Conservation (phyloP, 2,113 vertebrate species). For the Catagonus wagneri region DNA sequence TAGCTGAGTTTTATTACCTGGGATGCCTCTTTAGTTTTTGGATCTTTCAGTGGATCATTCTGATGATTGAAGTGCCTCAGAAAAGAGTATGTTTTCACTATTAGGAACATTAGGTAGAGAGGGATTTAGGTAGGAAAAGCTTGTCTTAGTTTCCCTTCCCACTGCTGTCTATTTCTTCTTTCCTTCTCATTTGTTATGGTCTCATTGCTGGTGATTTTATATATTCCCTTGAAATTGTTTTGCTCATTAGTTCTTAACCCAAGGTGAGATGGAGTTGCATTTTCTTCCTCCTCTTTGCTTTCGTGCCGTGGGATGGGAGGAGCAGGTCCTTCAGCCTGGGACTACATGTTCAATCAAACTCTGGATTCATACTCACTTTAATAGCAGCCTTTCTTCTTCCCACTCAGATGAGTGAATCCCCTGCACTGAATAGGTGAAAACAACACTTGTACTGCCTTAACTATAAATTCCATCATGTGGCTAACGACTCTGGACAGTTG, state of each 20-base stretch:
- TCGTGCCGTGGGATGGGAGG: not conserved
- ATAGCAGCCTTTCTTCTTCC: constrained; percentile 42
- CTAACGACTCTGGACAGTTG: constrained; percentile 38
- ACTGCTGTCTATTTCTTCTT: not conserved
- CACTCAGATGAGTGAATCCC: not conserved
- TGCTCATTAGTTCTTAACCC: constrained; percentile 34
- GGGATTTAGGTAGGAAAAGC: not conserved
- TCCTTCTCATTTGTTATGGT: not conserved
- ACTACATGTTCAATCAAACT: not conserved
- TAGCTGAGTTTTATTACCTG: not conserved
- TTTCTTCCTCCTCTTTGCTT: constrained; percentile 41
- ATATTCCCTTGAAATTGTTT: constrained; percentile 44
- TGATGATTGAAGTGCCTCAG: not conserved
- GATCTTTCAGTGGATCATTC: not conserved
- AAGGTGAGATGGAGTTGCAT: constrained; percentile 12
- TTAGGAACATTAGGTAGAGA: constrained; percentile 19
- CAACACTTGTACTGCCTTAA: constrained; percentile 5
- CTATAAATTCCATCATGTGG: not conserved
- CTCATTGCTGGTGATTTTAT: constrained; percentile 31
- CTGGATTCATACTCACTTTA: constrained; percentile 55
- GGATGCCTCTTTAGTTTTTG: not conserved
- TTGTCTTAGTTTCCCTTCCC: not conserved
- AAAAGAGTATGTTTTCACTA: constrained; percentile 19
- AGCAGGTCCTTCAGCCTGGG: not conserved
- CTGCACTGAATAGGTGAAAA: not conserved